Conservation (phyloP, 2,888 invertebrate genomes). For the Parthenolecanium corni region DNA sequence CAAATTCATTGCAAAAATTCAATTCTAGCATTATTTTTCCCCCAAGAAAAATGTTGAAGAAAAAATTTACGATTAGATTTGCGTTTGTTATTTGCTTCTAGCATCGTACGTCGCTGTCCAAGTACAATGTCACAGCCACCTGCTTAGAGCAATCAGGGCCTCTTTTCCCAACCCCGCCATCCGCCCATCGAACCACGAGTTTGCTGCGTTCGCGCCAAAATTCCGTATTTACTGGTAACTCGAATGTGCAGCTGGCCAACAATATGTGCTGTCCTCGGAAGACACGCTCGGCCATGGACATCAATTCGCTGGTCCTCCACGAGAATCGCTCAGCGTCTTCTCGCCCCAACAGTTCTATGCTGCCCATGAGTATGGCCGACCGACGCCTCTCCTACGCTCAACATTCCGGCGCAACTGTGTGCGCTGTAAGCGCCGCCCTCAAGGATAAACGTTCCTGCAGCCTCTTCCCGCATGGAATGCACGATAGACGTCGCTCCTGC, state of each 20-base stretch:
- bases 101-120: conserved; percentile 59
- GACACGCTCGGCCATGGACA: conserved; percentile 71
- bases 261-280: conserved; percentile 57
- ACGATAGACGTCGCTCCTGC: conserved; percentile 24
- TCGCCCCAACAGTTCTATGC: conserved; percentile 33
- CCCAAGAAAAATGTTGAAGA: too few relatives aligned
- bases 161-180: conserved; percentile 38
- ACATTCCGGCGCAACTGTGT: background rate
- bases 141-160: conserved; percentile 45
- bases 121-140: conserved; percentile 45
- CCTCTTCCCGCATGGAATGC: conserved; percentile 29
- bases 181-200: conserved; percentile 35
- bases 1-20: too few relatives aligned
- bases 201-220: conserved; percentile 56
- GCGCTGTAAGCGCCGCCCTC: conserved; percentile 2
- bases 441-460: conserved; percentile 31
- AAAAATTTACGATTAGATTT: too few relatives aligned
- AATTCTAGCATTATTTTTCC: too few relatives aligned
- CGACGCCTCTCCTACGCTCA: conserved; percentile 29
- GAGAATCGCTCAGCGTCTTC: conserved; percentile 32
- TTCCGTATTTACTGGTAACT: conserved; percentile 71
- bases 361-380: conserved; percentile 33
- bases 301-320: conserved; percentile 53
- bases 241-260: conserved; percentile 52
- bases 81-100: conserved; percentile 42